These are phyloP conservation scores for Hucho hucho DNA, from an alignment of 2,113 vertebrate species.

Conservation along the genomic window DNA sequence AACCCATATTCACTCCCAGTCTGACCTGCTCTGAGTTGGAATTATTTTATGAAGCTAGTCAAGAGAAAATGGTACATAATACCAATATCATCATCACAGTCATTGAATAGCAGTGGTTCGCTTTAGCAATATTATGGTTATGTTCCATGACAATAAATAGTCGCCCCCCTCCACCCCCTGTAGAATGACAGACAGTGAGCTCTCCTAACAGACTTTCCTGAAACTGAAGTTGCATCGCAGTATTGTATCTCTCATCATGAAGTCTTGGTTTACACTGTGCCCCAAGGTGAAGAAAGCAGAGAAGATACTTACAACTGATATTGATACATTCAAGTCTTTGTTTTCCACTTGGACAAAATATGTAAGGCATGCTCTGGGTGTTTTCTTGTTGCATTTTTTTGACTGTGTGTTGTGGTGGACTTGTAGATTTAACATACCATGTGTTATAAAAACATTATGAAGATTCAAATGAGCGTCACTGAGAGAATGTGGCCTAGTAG, in stretches of 20 bases:
- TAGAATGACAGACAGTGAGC: neutral
- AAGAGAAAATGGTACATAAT: neutral
- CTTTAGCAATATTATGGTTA: too few relatives aligned
- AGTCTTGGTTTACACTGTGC: neutral
- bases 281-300: neutral
- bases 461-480: too few relatives aligned
- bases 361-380: neutral
- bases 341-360: neutral
- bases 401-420: neutral
- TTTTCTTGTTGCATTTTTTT: neutral
- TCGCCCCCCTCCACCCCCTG: too few relatives aligned
- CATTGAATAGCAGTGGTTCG: too few relatives aligned
- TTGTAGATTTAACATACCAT: neutral
- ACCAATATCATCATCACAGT: too few relatives aligned
- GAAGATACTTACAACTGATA: neutral
- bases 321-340: neutral
- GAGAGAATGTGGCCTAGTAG: too few relatives aligned
- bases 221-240: neutral
- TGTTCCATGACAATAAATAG: too few relatives aligned
- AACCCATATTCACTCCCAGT: neutral
- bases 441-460: too few relatives aligned
- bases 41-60: neutral
- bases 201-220: too few relatives aligned
- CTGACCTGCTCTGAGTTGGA: neutral
- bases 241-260: neutral